Evolutionary conservation across 2,888 invertebrate species (phyloP), one percentile per base, ranked within the genome.

Genomic region (Arge pagana): DNA sequence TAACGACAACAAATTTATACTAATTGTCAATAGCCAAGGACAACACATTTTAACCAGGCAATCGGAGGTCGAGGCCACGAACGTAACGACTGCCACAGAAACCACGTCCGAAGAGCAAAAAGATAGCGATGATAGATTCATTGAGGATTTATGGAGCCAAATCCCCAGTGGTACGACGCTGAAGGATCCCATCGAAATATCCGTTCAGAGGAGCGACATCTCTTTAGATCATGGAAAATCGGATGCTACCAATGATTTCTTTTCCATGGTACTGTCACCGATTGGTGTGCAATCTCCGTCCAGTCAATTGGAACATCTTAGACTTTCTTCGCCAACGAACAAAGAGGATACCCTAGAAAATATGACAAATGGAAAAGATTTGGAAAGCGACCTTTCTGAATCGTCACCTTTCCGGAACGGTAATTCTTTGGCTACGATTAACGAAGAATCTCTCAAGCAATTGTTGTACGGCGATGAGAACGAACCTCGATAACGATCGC

Each of bases 231-330:
- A 56, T 42, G 56, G 59, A 53, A 69, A 68, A 41, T 64, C 54
- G 26, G 63, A 66, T 21, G 66, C 66, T 39, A 50, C 62, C 2
- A 70, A 69, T 3, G 79, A 80, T 62, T 75, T 79, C 53, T 78
- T 79, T 59, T 77, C 76, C 56, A 74, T 75, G 72, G 77, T 76
- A 61, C 76, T 78, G 70, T 79, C 75, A 57, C 79, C 75, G 64
- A 82, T 82, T 57, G 82, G 80, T 69, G 71, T 83, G 11, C 83
- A 84, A 51, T 86, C 88, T 2, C 85, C 89, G 7, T 84, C 86
- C 23, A 81, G 83, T 63, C 83, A 85, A 59, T 78, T 87, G 56
- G 83, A 84, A 73, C 85, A 85, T 58, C 77, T 86, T 58, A 82
- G 82, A 59, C 76, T 86, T 41, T 83, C 85, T 13, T 68, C 74